phyloP scores from a whole-genome alignment of 2,797 vertebrate genomes.

The Erethizon dorsatum region DNA sequence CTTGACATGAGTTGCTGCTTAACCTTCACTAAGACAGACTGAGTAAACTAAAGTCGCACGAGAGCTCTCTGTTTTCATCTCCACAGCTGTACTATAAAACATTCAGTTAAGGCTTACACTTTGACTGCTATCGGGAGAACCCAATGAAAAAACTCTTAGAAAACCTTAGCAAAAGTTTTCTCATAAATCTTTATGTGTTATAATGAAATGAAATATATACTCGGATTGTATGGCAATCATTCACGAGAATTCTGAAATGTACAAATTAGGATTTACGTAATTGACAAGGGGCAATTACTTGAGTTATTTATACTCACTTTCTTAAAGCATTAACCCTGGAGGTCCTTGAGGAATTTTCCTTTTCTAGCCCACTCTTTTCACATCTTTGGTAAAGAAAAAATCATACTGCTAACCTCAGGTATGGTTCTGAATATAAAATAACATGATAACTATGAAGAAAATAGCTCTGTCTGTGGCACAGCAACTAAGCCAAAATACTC shows the following conservation, averaged over 20 bases:
- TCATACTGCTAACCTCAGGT: background rate
- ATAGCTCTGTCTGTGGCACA: background rate
- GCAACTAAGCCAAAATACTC: background rate
- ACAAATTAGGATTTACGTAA: background rate
- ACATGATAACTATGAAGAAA: background rate
- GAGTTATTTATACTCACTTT: background rate
- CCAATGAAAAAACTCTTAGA: background rate
- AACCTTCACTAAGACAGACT: background rate
- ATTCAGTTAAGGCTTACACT: background rate
- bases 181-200: background rate
- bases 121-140: background rate
- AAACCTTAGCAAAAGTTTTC: background rate
- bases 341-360: background rate
- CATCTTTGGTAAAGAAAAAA: background rate
- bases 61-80: background rate
- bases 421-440: background rate
- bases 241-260: background rate
- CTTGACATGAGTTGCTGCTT: background rate
- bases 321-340: background rate
- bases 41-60: background rate
- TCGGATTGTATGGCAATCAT: background rate
- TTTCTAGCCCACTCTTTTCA: background rate
- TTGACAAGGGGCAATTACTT: background rate
- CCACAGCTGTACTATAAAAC: background rate
- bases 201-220: background rate